These are phyloP conservation scores for Aspidiotus rigidus DNA, from an alignment of 2,888 invertebrate species.

Conservation along the genomic window DNA sequence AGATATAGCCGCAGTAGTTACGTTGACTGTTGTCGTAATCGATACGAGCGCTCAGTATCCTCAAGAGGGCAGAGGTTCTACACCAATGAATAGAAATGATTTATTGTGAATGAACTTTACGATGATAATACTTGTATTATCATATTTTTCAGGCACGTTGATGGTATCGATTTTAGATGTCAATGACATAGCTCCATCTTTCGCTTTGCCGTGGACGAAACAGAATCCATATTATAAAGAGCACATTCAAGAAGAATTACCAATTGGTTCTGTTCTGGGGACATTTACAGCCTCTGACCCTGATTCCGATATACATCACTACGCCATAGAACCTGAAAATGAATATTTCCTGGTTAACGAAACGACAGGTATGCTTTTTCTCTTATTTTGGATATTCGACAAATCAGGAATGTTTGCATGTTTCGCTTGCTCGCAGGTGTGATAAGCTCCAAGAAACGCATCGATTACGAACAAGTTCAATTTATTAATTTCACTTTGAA, in stretches of 20 bases:
- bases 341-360: constrained; percentile 73
- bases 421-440: constrained; percentile 50
- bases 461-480: constrained; percentile 75
- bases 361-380: constrained; percentile 55
- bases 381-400: neutral
- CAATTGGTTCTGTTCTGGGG: constrained; percentile 64
- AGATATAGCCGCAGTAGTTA: constrained; percentile 62
- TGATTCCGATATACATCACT: constrained; percentile 72
- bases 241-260: constrained; percentile 71
- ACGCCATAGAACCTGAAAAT: constrained; percentile 53
- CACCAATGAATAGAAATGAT: neutral
- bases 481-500: constrained; percentile 67
- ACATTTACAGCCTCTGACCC: constrained; percentile 70
- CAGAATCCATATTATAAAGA: constrained; percentile 55
- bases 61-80: constrained; percentile 63
- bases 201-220: constrained; percentile 61
- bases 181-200: constrained; percentile 53
- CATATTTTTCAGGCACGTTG: constrained; percentile 48
- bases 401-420: too few species aligned
- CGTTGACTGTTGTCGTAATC: constrained; percentile 67
- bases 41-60: constrained; percentile 69
- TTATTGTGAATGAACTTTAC: neutral
- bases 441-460: constrained; percentile 62
- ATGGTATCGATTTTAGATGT: constrained; percentile 53
- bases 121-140: too few species aligned